Base-by-base conservation (phyloP, 2,113 vertebrate genomes). In the Furnarius figulus region DNA sequence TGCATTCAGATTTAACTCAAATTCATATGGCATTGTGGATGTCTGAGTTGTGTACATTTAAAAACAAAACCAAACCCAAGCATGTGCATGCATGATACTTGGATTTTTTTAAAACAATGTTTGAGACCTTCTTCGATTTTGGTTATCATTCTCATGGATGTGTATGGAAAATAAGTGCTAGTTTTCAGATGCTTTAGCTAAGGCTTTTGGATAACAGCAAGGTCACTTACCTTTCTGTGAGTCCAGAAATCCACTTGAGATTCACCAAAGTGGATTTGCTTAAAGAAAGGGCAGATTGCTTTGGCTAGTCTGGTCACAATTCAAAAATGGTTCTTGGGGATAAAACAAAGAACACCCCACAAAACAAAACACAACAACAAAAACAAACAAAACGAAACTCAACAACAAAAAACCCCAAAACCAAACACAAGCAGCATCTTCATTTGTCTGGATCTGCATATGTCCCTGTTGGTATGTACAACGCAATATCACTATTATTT, bases 231-330 rank as follows among this genome's bases (percentile, higher is more conserved):
- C 7, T 67, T 82, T 63, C 56, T 85, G 4, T 66, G 21, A 10
- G 37, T 55, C 33, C 50, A n/a, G 37, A 78, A 81, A 18, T 52
- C 11, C 33, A 35, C 53, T 28, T 0, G 0, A 40, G 25, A 30
- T 14, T 67, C 14, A 53, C 8, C 5, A 35, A 27, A 22, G 27
- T 10, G 39, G 21, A 31, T 53, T 35, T 75, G 22, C 70, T 82
- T 63, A 50, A 77, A 71, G 49, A 62, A 62, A 22, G 16, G 33
- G 16, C 14, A 66, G 22, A 5, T 71, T 5, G 0, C 19, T 84
- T 59, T 74, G 50, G 25, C 16, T 85, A 6, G 25, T 81, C 30
- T 46, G 49, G 7, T 63, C 10, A 31, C 19, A 59, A 30, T 55
- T 83, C 49, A 67, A n/a, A 78, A 25, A 23, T 21, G 2, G 3